Evolutionary conservation across 53 echinoderm and acorn worm species (phyloP).

Genomic region (Henricia sp.): DNA sequence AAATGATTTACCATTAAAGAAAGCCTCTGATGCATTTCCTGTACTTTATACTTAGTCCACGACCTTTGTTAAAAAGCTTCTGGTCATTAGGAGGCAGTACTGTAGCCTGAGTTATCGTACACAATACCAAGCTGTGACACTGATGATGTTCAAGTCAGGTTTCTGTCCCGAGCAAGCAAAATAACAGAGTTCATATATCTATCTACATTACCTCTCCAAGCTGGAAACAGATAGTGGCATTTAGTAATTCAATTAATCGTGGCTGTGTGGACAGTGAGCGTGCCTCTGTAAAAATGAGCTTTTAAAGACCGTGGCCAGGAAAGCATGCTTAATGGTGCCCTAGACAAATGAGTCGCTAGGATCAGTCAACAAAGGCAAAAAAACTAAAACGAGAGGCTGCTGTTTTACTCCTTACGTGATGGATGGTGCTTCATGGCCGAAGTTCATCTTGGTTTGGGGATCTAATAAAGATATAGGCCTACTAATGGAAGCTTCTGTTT

Average conservation of each 20-base stretch:
- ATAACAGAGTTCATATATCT: neutral
- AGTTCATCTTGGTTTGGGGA: no score
- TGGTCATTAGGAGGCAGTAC: constrained; percentile 5
- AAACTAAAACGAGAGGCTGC: no score
- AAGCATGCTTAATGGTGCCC: constrained; percentile 18
- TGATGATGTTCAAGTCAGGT: constrained; percentile 18
- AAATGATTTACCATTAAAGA: neutral
- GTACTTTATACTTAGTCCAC: neutral
- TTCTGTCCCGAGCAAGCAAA: no score
- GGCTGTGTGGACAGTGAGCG: neutral
- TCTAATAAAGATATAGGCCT: no score
- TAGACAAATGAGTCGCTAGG: neutral
- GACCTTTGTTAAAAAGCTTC: constrained; percentile 3
- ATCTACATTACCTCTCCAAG: neutral
- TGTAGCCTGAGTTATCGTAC: neutral
- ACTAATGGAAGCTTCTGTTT: no score
- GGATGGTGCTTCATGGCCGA: no score
- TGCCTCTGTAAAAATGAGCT: constrained; percentile 4
- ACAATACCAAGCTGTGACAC: neutral
- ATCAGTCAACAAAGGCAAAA: neutral
- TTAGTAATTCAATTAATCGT: neutral
- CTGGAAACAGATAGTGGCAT: neutral
- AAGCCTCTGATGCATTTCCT: constrained; percentile 1
- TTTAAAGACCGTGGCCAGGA: neutral
- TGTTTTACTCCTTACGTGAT: no score